Conservation (phyloP, 2,888 invertebrate genomes). For the Archaeoteleia sp. region DNA sequence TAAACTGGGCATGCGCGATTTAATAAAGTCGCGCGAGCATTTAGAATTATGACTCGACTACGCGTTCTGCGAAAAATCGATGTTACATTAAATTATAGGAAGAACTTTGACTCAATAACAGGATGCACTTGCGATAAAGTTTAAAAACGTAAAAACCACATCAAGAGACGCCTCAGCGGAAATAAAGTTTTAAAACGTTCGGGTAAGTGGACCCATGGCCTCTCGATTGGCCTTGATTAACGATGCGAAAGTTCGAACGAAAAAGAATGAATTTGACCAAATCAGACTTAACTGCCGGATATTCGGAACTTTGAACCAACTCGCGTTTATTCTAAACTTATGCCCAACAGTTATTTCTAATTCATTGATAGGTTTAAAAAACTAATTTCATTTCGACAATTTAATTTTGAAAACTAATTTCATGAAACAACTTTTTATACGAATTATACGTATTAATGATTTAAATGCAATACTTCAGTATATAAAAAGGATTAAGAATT, state of each 20-base stretch:
- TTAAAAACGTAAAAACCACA: slow-evolving; percentile 24
- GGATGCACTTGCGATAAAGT: slow-evolving; percentile 18
- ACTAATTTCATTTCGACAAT: too few species aligned
- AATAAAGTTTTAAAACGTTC: slow-evolving; percentile 44
- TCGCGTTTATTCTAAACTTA: slow-evolving; percentile 35
- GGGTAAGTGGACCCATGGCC: slow-evolving; percentile 38
- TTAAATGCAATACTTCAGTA: too few species aligned
- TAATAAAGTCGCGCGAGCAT: too few species aligned
- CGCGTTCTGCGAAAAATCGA: slow-evolving; percentile 11
- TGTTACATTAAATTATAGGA: slow-evolving; percentile 19
- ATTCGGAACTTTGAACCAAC: slow-evolving; percentile 23
- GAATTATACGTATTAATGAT: too few species aligned
- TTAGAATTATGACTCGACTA: background rate
- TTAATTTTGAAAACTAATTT: too few species aligned
- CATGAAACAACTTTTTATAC: too few species aligned
- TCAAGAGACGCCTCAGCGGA: slow-evolving; percentile 33
- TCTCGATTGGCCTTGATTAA: slow-evolving; percentile 48
- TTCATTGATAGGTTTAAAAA: slow-evolving; percentile 17
- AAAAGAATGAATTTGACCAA: slow-evolving; percentile 41
- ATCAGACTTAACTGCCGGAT: slow-evolving; percentile 31
- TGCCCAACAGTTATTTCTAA: slow-evolving; percentile 16
- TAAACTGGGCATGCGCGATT: too few species aligned
- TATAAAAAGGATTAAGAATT: too few species aligned
- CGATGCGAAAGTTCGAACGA: slow-evolving; percentile 39
- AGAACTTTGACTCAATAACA: slow-evolving; percentile 22